A percentile compares a stretch with the other conserved stretches of the same genome.
These are phyloP conservation scores for Craniophora ligustri DNA, from an alignment of 2,888 invertebrate genomes.

Conservation along the genomic window DNA sequence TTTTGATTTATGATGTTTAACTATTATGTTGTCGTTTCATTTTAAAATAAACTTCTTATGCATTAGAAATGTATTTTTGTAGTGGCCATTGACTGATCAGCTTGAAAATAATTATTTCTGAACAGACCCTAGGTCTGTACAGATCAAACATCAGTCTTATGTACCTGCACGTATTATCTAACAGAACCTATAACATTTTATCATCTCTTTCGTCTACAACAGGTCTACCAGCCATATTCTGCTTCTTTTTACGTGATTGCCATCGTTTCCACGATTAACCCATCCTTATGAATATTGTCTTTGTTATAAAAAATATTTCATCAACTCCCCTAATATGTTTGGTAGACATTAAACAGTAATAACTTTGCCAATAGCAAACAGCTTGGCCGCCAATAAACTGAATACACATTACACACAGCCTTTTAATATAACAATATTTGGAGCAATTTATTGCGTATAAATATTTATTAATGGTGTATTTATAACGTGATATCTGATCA, in stretches of 20 bases:
- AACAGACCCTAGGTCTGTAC: no score
- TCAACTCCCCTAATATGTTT: conserved; percentile 19
- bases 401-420: conserved; percentile 13
- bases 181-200: no score
- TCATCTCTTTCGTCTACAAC: no score
- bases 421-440: conserved; percentile 31
- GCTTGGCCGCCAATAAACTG: conserved; percentile 42
- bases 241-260: no score
- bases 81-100: no score
- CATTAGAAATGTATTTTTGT: no score
- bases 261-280: background rate
- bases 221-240: no score
- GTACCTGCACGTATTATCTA: no score
- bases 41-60: background rate
- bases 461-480: conserved; percentile 41
- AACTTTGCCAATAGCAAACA: conserved; percentile 40
- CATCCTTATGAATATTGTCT: background rate
- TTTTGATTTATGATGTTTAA: conserved; percentile 42
- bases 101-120: no score
- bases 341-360: conserved; percentile 27
- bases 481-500: conserved; percentile 30
- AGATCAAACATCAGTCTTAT: no score
- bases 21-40: conserved; percentile 8
- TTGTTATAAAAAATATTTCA: conserved; percentile 15
- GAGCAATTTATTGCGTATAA: conserved; percentile 48